Base-by-base conservation (phyloP, 2,888 invertebrate genomes). In the Drosophila merina region DNA sequence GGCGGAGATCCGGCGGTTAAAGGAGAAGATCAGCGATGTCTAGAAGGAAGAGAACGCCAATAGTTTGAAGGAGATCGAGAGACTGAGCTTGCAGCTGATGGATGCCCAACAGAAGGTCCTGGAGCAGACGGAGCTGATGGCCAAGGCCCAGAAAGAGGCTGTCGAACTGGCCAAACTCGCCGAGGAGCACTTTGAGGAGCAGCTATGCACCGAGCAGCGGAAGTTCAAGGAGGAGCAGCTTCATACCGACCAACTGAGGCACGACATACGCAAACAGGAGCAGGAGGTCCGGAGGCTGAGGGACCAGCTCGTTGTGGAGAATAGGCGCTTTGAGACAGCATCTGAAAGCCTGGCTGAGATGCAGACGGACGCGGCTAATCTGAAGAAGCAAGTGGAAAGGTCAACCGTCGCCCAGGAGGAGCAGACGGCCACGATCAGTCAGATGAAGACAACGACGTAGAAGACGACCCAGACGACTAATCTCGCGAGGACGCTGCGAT, bases 321-420 rank as follows among this genome's bases (percentile, higher is more conserved):
- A 40, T 25, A 71, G 50, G 30, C 66, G 75, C 0, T 10, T 66
- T 12, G 72, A 77, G 20, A 51, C 57, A 55, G 55, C 62, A 10
- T 47, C 62, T 9, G 31, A 59, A 0, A 66, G 51, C 10, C 26
- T 75, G 6, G 75, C 50, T 7, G 75, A 78, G 10, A 56, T 54
- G 2, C 75, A 75, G 33, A 47, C 75, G 0, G 25, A 33, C 4
- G 14, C 55, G 3, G 33, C 33, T 0, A 62, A 67, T 38, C 30
- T 48, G 0, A 54, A 76, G 12, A 44, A 62, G 1, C 75, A 77
- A 49, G 31, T 48, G 3, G 10, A 3, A 0, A 48, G 38, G 30
- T 7, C 28, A 2, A n/a, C 45, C 36, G 0, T 7, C 0, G 20
- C 26, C 1, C 33, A 42, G 3, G 26, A 36, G 4, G 14, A 14